A percentile compares a stretch with the other conserved stretches of the same genome.
These are phyloP conservation scores for Zygogramma bicolorata DNA, from an alignment of 2,888 invertebrate species.

Conservation along the genomic window DNA sequence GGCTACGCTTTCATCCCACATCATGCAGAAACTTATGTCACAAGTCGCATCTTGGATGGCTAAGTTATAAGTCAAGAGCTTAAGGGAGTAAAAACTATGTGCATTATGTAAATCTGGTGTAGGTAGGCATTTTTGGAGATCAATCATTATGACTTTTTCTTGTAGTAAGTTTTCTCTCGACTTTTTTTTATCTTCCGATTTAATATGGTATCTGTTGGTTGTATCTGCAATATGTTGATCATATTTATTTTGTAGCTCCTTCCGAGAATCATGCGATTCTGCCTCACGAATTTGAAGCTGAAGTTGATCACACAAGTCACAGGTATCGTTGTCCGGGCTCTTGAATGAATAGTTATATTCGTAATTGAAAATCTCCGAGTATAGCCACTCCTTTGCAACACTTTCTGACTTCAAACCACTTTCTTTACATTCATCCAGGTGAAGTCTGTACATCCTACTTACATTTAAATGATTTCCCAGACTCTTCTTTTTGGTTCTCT, in stretches of 20 bases:
- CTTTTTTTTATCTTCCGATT: neutral
- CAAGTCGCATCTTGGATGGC: no score
- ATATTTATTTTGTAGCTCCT: slow-evolving; percentile 7
- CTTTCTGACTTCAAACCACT: slow-evolving; percentile 12
- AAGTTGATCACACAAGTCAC: slow-evolving; percentile 20
- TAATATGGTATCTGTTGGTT: slow-evolving; percentile 1
- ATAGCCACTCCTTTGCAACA: slow-evolving; percentile 37
- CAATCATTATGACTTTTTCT: slow-evolving; percentile 18
- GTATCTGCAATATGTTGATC: slow-evolving; percentile 10
- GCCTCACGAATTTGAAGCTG: slow-evolving; percentile 6
- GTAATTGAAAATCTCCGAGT: slow-evolving; percentile 33
- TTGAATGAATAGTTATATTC: slow-evolving; percentile 29
- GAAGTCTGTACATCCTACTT: slow-evolving; percentile 29
- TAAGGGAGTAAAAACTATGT: slow-evolving; percentile 44
- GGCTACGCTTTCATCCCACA: slow-evolving; percentile 42
- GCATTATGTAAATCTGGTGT: slow-evolving; percentile 39
- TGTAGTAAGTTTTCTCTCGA: slow-evolving; percentile 3
- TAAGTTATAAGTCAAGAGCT: slow-evolving; percentile 45
- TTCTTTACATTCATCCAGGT: slow-evolving; percentile 28
- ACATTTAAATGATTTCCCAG: slow-evolving; percentile 32
- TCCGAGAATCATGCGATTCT: neutral
- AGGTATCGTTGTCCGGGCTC: slow-evolving; percentile 23
- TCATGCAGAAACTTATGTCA: slow-evolving; percentile 24
- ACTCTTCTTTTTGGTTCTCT: slow-evolving; percentile 23
- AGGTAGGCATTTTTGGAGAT: slow-evolving; percentile 46